Conservation (phyloP, 1,140 invertebrate genomes). For the Formica selysi region DNA sequence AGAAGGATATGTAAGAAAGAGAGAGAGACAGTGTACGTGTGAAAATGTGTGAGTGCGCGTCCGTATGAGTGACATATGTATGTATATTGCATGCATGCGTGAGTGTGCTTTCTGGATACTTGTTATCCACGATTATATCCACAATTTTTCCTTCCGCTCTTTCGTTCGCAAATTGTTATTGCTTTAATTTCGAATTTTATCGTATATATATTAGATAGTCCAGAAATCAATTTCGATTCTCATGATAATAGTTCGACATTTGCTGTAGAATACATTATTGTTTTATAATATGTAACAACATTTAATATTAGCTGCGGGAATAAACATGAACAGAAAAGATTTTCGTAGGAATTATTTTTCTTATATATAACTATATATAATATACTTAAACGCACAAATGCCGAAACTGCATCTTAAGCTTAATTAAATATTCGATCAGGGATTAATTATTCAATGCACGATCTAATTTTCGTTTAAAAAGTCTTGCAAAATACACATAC, state of each 20-base stretch:
- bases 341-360: conserved; percentile 26
- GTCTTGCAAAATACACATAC: not conserved
- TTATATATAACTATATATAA: conserved; percentile 5
- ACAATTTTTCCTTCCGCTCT: conserved; percentile 23
- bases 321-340: conserved; percentile 36
- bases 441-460: conserved; percentile 7
- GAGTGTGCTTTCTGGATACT: conserved; percentile 1
- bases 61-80: conserved; percentile 3
- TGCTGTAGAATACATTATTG: conserved; percentile 50
- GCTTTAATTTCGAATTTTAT: conserved; percentile 46
- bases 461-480: not conserved
- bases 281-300: conserved; percentile 46
- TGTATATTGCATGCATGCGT: conserved; percentile 18
- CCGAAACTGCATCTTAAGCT: not conserved
- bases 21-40: conserved; percentile 9
- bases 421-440: not conserved
- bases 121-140: conserved; percentile 12
- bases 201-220: conserved; percentile 18
- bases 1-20: conserved; percentile 33
- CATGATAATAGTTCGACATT: conserved; percentile 43
- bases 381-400: not conserved
- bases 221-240: conserved; percentile 45
- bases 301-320: conserved; percentile 39
- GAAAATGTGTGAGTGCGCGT: conserved; percentile 10
- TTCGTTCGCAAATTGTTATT: conserved; percentile 44